These are phyloP conservation scores for Pollicipes pollicipes DNA, from an alignment of 1,140 invertebrate genomes.

Conservation along the genomic window DNA sequence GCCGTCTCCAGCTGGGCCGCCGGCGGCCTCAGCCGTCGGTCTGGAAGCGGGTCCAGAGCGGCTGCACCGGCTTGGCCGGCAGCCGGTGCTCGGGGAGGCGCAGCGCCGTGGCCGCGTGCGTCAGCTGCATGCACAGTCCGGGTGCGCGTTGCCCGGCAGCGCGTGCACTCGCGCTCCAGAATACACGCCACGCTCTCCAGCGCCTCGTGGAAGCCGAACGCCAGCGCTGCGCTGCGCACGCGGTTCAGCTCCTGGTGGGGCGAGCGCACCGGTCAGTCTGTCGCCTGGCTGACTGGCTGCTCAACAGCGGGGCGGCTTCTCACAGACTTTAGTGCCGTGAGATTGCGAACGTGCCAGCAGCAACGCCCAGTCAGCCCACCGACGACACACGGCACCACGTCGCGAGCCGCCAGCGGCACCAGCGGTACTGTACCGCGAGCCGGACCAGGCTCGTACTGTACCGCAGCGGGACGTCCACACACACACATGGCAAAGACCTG, in stretches of 20 bases:
- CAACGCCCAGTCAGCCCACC: too few relatives aligned
- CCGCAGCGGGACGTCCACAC: too few relatives aligned
- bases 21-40: not conserved
- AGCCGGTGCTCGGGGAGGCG: slow-evolving; percentile 31
- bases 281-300: slow-evolving; percentile 10
- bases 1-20: slow-evolving; percentile 8
- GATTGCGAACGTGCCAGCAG: too few relatives aligned
- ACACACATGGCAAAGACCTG: too few relatives aligned
- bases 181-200: slow-evolving; percentile 38
- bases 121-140: slow-evolving; percentile 76
- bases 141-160: slow-evolving; percentile 54
- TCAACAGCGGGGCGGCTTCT: too few relatives aligned
- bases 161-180: slow-evolving; percentile 71
- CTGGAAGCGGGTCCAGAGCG: not conserved
- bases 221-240: slow-evolving; percentile 66
- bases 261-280: slow-evolving; percentile 13
- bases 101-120: slow-evolving; percentile 61
- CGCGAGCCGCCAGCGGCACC: too few relatives aligned
- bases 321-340: too few relatives aligned
- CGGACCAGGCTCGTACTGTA: too few relatives aligned
- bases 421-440: too few relatives aligned
- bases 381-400: too few relatives aligned
- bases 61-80: not conserved
- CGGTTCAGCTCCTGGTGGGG: slow-evolving; percentile 73
- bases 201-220: slow-evolving; percentile 45